Base-by-base conservation (phyloP, 2,888 invertebrate genomes). In the Eilema sororculum region DNA sequence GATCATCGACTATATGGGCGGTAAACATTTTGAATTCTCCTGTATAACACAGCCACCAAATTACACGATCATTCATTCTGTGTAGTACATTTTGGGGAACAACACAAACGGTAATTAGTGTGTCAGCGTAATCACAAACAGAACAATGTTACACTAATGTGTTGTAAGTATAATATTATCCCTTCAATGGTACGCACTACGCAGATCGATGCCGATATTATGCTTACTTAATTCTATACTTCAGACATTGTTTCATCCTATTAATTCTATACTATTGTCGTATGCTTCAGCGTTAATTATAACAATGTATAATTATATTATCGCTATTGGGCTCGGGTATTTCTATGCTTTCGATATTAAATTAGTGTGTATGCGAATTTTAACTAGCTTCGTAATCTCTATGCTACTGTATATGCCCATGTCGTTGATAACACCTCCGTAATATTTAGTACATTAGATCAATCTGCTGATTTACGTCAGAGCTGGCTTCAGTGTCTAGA, bases 401-500 rank as follows among this genome's bases (percentile, higher is more conserved):
- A 93, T 94, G 95, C 95, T 94, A 92, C 92, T 94, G 92, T 95
- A 93, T 92, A 90, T 92, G 93, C 93, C 93, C 93, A 92, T 92
- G 90, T 93, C 91, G 93, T 93, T 92, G 88, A 91, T 91, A 92
- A 93, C 90, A 92, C 89, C 87, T 92, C 91, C 90, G 86, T 93
- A 91, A 91, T 91, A 88, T 89, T 90, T 93, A 93, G 93, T 90
- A 91, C 90, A 91, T 93, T 95, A 94, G 94, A 92, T 91, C 92
- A 89, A 92, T 90, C 91, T 91, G 94, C 94, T 94, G 93, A 92
- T 90, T 89, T 89, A 91, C 93, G 91, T 92, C 93, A 90, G 89
- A 91, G 94, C 93, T 93, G 92, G 95, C 95, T 95, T 95, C 92
- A 93, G 91, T 95, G 95, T 95, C 95, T 95, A 95, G 94, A 93